These are phyloP conservation scores for Lacerta bilineata DNA, from an alignment of 2,797 vertebrate species.

Conservation along the genomic window DNA sequence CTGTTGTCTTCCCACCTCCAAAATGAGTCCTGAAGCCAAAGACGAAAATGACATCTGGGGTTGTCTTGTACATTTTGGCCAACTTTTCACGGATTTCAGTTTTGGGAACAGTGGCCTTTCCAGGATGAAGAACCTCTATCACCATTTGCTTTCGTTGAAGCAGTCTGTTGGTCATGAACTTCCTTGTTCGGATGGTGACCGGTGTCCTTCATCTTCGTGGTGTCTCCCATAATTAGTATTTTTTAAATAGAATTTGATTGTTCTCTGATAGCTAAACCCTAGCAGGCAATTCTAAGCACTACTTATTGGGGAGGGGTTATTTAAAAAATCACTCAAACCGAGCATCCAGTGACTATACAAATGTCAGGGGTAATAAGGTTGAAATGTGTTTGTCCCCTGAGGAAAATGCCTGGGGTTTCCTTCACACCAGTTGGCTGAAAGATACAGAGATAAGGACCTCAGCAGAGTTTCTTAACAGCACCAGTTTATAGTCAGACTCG, in stretches of 20 bases:
- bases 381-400: slow-evolving; percentile 18
- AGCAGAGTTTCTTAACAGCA: slow-evolving; percentile 28
- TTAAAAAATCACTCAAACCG: not conserved
- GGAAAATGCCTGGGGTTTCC: slow-evolving; percentile 10
- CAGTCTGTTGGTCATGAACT: no score
- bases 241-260: not conserved
- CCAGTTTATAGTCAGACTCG: slow-evolving; percentile 16
- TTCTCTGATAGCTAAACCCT: slow-evolving; percentile 36
- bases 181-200: no score
- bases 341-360: not conserved
- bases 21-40: slow-evolving; percentile 99
- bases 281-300: not conserved
- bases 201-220: no score
- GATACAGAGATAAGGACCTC: not conserved
- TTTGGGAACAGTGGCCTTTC: slow-evolving; percentile 98
- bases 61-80: slow-evolving; percentile 99
- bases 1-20: slow-evolving; percentile 97
- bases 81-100: slow-evolving; percentile 98
- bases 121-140: slow-evolving; percentile 97
- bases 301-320: not conserved
- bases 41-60: slow-evolving; percentile 97
- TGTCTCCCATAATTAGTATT: no score
- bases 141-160: slow-evolving; percentile 76
- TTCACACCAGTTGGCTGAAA: fast-evolving
- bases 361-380: not conserved